phyloP scores from a whole-genome alignment of 1,140 invertebrate genomes.

The Bathynomus jamesi region DNA sequence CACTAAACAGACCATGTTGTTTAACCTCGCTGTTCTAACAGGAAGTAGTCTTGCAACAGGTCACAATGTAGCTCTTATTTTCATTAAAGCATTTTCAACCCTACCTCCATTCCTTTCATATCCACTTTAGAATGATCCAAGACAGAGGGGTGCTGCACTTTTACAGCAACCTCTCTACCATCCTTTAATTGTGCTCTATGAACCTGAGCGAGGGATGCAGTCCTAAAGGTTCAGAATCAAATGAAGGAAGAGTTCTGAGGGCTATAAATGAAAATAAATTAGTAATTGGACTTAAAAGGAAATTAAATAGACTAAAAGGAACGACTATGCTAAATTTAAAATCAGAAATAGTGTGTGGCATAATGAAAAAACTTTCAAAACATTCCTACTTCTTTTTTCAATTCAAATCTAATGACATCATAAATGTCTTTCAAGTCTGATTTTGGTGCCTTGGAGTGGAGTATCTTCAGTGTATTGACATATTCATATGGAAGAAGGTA shows the following conservation, averaged over 20 bases:
- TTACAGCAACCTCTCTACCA: constrained; percentile 83
- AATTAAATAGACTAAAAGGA: background rate
- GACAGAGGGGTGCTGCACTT: constrained; percentile 89
- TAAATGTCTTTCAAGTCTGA: constrained; percentile 76
- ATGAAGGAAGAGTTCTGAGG: constrained; percentile 74
- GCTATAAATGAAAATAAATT: constrained; percentile 42
- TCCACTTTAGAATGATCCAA: constrained; percentile 78
- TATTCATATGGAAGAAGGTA: constrained; percentile 92
- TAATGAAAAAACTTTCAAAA: constrained; percentile 40
- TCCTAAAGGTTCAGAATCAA: constrained; percentile 79
- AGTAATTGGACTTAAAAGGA: background rate
- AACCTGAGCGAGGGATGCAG: constrained; percentile 93
- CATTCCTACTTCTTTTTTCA: constrained; percentile 65
- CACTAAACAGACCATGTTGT: too few species aligned
- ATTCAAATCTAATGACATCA: constrained; percentile 76
- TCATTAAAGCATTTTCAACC: too few species aligned
- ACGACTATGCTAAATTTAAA: background rate
- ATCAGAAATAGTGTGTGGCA: background rate
- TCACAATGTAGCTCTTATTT: too few species aligned
- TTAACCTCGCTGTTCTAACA: too few species aligned
- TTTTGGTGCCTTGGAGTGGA: constrained; percentile 85
- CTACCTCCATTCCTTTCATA: constrained; percentile 87
- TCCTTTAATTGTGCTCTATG: constrained; percentile 81
- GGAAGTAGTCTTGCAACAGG: too few species aligned
- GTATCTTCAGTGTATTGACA: constrained; percentile 79